These are phyloP conservation scores for Megamerina dolium DNA, from an alignment of 2,888 invertebrate species.

Conservation along the genomic window DNA sequence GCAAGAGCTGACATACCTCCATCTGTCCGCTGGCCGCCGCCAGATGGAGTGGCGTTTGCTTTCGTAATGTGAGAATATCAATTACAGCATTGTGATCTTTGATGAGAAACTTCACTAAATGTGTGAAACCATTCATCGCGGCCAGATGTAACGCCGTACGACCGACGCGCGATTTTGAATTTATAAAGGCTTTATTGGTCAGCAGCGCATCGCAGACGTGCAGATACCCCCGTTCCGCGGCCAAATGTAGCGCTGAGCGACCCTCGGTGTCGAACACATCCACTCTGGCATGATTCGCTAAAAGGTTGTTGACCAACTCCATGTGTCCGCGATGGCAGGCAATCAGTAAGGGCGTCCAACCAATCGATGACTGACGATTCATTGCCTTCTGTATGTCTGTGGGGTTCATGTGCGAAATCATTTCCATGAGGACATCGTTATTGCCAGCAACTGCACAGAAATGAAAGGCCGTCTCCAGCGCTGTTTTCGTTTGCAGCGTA, in stretches of 20 bases:
- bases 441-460: conserved; percentile 93
- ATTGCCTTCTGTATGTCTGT: conserved; percentile 89
- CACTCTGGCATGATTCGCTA: conserved; percentile 92
- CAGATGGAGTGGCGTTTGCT: conserved; percentile 95
- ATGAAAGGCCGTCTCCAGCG: conserved; percentile 91
- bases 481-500: conserved; percentile 73
- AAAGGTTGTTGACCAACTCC: conserved; percentile 82
- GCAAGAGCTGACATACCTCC: conserved; percentile 84
- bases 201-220: conserved; percentile 84
- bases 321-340: conserved; percentile 95
- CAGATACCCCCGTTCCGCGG: conserved; percentile 89
- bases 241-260: conserved; percentile 89
- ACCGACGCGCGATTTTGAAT: conserved; percentile 95
- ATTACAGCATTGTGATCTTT: conserved; percentile 92
- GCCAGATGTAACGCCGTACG: conserved; percentile 95
- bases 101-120: conserved; percentile 84
- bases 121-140: conserved; percentile 91
- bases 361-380: conserved; percentile 87
- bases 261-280: conserved; percentile 98
- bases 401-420: conserved; percentile 84
- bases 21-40: conserved; percentile 95
- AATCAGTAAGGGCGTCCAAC: conserved; percentile 96
- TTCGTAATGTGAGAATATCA: conserved; percentile 90
- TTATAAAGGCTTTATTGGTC: conserved; percentile 96
- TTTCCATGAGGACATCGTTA: conserved; percentile 89